phyloP scores from a whole-genome alignment of 1,140 invertebrate species.

The Lanistes nyassanus region DNA sequence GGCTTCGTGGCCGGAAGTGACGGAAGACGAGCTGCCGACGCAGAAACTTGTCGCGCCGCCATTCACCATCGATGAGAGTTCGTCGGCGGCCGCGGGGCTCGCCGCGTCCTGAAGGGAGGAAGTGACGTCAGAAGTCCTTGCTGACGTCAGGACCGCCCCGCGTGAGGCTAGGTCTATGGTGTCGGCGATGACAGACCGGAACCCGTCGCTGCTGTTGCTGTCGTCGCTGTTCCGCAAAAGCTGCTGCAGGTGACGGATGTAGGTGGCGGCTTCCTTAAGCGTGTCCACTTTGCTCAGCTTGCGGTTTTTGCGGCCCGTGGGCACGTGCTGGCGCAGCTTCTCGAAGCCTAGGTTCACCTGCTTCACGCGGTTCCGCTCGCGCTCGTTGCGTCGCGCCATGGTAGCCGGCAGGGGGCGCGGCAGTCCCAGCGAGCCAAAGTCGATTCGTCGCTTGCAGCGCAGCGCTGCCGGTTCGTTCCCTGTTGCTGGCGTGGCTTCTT shows the following conservation, averaged over 20 bases:
- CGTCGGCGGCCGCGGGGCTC: not conserved
- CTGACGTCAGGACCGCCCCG: constrained; percentile 70
- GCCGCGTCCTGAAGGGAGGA: no score
- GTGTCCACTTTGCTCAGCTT: constrained; percentile 88
- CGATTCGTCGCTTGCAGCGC: constrained; percentile 48
- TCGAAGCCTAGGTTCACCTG: constrained; percentile 80
- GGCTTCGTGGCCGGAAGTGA: not conserved
- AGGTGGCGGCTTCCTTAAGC: constrained; percentile 90
- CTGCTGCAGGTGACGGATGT: constrained; percentile 86
- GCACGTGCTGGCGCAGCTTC: constrained; percentile 58
- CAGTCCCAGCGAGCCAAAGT: constrained; percentile 53
- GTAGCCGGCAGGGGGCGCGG: constrained; percentile 73
- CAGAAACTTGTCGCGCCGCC: no score
- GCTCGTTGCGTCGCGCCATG: constrained; percentile 89
- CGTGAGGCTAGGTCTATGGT: constrained; percentile 21
- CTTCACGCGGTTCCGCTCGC: constrained; percentile 93
- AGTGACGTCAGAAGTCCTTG: constrained; percentile 71
- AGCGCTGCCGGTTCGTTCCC: constrained; percentile 33
- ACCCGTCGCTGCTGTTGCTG: constrained; percentile 1
- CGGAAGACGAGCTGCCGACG: no score
- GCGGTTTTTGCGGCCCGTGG: constrained; percentile 52
- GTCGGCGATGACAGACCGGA: constrained; percentile 27
- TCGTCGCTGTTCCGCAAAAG: constrained; percentile 73
- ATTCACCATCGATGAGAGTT: not conserved
- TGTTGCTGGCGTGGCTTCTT: not conserved